These are phyloP conservation scores for Urosaurus nigricauda DNA, from an alignment of 2,797 vertebrate genomes.

Conservation along the genomic window DNA sequence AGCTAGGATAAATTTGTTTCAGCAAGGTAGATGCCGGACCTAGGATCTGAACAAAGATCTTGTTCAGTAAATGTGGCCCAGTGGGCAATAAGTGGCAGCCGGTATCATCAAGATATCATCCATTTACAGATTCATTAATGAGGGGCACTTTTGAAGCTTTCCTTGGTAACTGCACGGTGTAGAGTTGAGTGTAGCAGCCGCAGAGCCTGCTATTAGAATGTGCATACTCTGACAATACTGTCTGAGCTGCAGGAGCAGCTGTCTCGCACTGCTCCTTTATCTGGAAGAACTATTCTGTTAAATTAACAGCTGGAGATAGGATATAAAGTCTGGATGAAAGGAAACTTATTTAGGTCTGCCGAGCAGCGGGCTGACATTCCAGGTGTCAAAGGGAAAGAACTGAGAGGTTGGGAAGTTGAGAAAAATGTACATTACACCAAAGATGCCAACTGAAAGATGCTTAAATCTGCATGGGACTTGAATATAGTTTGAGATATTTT, in stretches of 20 bases:
- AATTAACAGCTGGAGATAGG: slow-evolving; percentile 28
- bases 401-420: slow-evolving; percentile 9
- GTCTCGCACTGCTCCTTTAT: background rate
- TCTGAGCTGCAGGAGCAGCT: background rate
- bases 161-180: background rate
- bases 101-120: background rate
- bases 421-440: background rate
- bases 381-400: background rate
- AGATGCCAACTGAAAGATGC: background rate
- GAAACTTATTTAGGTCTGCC: slow-evolving; percentile 29
- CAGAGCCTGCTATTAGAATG: slow-evolving; percentile 13
- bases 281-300: slow-evolving; percentile 16
- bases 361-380: background rate
- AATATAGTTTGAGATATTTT: accelerated
- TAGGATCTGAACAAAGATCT: background rate
- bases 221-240: background rate
- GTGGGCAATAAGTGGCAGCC: background rate
- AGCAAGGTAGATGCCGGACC: too few relatives aligned
- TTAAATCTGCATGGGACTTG: background rate
- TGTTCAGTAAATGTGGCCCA: background rate
- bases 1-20: background rate
- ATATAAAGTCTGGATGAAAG: slow-evolving; percentile 35
- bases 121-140: background rate
- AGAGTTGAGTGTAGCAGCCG: background rate
- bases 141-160: background rate